Percentiles rank a stretch among this genome's conserved stretches.
These are phyloP conservation scores for Aphodius granarius DNA, from an alignment of 2,888 invertebrate species.

Conservation along the genomic window DNA sequence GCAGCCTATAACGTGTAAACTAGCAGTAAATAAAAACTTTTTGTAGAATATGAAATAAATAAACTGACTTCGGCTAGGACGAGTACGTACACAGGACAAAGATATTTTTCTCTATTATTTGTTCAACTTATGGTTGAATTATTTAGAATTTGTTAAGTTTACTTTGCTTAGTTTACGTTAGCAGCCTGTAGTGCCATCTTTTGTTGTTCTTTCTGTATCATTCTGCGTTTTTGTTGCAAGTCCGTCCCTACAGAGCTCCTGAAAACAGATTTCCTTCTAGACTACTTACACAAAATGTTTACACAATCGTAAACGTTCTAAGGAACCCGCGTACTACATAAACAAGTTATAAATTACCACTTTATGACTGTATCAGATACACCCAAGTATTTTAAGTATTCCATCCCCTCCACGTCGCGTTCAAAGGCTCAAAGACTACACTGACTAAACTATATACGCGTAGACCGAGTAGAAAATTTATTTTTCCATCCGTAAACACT, in stretches of 20 bases:
- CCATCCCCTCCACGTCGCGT: background rate
- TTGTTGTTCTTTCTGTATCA: too few relatives aligned
- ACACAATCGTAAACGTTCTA: slow-evolving; percentile 32
- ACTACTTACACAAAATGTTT: slow-evolving; percentile 32
- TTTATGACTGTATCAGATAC: slow-evolving; percentile 26
- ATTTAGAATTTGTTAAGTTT: too few relatives aligned
- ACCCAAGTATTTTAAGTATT: slow-evolving; percentile 26
- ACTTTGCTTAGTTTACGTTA: too few relatives aligned
- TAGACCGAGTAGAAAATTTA: background rate
- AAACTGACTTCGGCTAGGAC: too few relatives aligned
- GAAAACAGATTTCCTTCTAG: slow-evolving; percentile 10
- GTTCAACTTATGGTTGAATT: too few relatives aligned
- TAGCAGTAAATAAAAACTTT: background rate
- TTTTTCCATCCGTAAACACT: background rate
- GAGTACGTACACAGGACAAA: too few relatives aligned
- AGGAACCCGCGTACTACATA: slow-evolving; percentile 27
- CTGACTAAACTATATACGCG: background rate
- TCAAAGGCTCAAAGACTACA: background rate
- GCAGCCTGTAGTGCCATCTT: too few relatives aligned
- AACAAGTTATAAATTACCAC: slow-evolving; percentile 28
- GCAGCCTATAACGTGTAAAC: background rate
- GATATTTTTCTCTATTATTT: too few relatives aligned
- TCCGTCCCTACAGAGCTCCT: background rate
- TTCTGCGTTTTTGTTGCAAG: too few relatives aligned
- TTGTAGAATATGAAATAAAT: too few relatives aligned